Base-by-base conservation (phyloP, 2,888 invertebrate genomes). In the Cataglyphis albicans region DNA sequence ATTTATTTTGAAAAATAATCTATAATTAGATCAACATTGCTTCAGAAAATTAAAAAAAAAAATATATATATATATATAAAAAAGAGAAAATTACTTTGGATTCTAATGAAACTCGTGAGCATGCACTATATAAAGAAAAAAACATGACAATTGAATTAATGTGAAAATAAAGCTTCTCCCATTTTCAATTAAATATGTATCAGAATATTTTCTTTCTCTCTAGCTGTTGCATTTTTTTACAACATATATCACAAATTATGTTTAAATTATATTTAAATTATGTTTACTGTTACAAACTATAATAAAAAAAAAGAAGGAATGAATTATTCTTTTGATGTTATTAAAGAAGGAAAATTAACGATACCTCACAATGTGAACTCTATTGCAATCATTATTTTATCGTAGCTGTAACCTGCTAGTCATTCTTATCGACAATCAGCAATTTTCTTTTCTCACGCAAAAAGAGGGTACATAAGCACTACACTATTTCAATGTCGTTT, bases 11-110 rank as follows among this genome's bases (percentile, higher is more conserved):
- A 41, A 41, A 57, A 63, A 25, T 1, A 73, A 86, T 88, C 75
- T 83, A 38, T 84, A 88, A 88, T 83, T 86, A 88, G 78, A 84
- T 86, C 83, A 67, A 64, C 80, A 76, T 78, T n/a, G 25, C 75
- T 84, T 61, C 55, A 57, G 32, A 4, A 29, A 3, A 32, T n/a
- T 7, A 4, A 29, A n/a, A 48, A 18, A 29, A 1, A 18, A 44
- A 68, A n/a, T n/a, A n/a, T n/a, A n/a, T n/a, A n/a, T n/a, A n/a
- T n/a, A n/a, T 29, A 41, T 41, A 15, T 41, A n/a, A n/a, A n/a
- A n/a, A n/a, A 32, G 35, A 9, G 7, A 44, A 29, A 0, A 68
- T 68, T 18, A 29, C 15, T 25, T 32, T 1, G 25, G 15, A 44
- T 48, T 32, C n/a, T 48, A 29, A 68, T n/a, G 18, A 41, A 65